Conservation (phyloP, 2,888 invertebrate species). For the Chrysodeixis includens region DNA sequence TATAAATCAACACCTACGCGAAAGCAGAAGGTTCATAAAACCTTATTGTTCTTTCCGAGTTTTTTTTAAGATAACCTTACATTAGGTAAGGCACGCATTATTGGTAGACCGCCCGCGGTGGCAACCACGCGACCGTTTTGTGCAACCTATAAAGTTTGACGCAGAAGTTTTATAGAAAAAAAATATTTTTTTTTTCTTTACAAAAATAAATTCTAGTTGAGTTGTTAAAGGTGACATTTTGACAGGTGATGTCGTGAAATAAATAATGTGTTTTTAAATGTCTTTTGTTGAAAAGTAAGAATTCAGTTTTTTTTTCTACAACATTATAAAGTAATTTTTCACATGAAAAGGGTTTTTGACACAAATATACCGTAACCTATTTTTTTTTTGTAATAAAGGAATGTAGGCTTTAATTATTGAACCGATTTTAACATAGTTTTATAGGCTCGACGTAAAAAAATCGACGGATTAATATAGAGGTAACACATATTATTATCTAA, state of each 20-base stretch:
- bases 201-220: not conserved
- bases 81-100: slow-evolving; percentile 61
- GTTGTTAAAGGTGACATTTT: not conserved
- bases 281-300: not conserved
- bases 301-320: not conserved
- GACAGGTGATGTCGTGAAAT: not conserved
- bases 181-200: too few relatives aligned
- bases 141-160: not conserved
- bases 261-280: not conserved
- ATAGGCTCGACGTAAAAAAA: too few relatives aligned
- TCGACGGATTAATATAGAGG: too few relatives aligned
- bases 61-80: slow-evolving; percentile 65
- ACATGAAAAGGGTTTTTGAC: not conserved
- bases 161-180: slow-evolving; percentile 5
- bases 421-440: too few relatives aligned
- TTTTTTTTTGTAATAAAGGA: too few relatives aligned
- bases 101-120: slow-evolving; percentile 54
- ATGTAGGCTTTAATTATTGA: too few relatives aligned
- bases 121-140: slow-evolving; percentile 29
- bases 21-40: slow-evolving; percentile 49
- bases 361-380: not conserved
- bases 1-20: slow-evolving; percentile 72
- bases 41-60: slow-evolving; percentile 64
- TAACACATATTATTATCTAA: too few relatives aligned
- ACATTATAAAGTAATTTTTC: too few relatives aligned